These are phyloP conservation scores for Nannospalax galili DNA, from an alignment of 2,113 vertebrate genomes.

Conservation along the genomic window DNA sequence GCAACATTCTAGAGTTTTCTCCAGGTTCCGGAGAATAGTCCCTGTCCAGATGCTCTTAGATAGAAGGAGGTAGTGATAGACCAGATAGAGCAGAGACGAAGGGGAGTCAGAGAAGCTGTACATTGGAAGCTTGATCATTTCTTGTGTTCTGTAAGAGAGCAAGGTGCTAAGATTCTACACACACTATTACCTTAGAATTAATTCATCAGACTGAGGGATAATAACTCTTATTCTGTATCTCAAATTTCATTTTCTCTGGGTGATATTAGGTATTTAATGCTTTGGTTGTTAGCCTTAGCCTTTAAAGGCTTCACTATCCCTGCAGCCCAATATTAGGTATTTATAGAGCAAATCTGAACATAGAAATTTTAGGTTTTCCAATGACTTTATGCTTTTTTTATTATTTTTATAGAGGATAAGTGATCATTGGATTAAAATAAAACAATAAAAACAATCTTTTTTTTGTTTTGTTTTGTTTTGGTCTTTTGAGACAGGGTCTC, in stretches of 20 bases:
- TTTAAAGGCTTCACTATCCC: too few species aligned
- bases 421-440: slow-evolving; percentile 52
- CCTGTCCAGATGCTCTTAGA: neutral
- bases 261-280: slow-evolving; percentile 51
- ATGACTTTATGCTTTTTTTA: neutral
- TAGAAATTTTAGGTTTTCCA: slow-evolving; percentile 29
- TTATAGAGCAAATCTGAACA: slow-evolving; percentile 35
- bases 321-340: slow-evolving; percentile 49
- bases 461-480: too few species aligned
- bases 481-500: too few species aligned
- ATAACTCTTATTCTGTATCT: neutral
- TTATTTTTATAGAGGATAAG: slow-evolving; percentile 54
- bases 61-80: neutral
- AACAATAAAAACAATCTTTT: too few species aligned
- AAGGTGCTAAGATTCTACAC: neutral
- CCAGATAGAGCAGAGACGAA: neutral
- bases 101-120: neutral
- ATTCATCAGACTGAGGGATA: neutral
- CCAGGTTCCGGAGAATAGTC: neutral
- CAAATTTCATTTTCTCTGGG: slow-evolving; percentile 28
- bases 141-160: neutral
- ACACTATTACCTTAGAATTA: neutral
- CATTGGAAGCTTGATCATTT: neutral
- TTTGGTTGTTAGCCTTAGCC: too few species aligned
- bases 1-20: neutral